Conservation (phyloP, 2,888 invertebrate genomes). For the Apamea monoglypha region DNA sequence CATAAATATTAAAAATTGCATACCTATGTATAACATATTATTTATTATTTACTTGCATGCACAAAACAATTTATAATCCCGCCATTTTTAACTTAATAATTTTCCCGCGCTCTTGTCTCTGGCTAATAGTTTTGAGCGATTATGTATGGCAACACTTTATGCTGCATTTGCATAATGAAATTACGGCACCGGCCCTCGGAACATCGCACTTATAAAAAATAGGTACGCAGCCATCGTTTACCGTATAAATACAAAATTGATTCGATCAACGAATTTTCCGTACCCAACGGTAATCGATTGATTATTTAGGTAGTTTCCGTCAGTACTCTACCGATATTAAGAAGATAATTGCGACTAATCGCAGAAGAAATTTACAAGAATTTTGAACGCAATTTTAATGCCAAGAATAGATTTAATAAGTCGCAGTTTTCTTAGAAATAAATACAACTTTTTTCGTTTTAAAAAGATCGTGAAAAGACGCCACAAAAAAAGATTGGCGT, state of each 20-base stretch:
- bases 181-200: conserved; percentile 76
- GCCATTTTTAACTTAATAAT: conserved; percentile 77
- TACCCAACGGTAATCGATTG: conserved; percentile 68
- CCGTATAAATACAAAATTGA: conserved; percentile 79
- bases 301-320: conserved; percentile 60
- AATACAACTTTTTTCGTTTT: conserved; percentile 1
- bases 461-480: conserved; percentile 32
- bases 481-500: conserved; percentile 42
- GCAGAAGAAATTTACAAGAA: conserved; percentile 21
- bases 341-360: conserved; percentile 53
- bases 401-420: conserved; percentile 13
- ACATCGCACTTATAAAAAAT: conserved; percentile 80
- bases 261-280: conserved; percentile 78
- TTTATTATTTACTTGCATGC: no score
- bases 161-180: conserved; percentile 89
- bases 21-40: background rate
- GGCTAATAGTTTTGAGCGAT: conserved; percentile 81
- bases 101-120: conserved; percentile 78
- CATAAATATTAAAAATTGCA: background rate
- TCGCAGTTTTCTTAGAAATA: conserved; percentile 11
- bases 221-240: conserved; percentile 75
- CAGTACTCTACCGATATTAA: conserved; percentile 49
- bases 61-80: conserved; percentile 46
- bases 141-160: conserved; percentile 88
- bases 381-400: conserved; percentile 21